Percentiles rank a stretch among this genome's conserved stretches.
phyloP scores from a whole-genome alignment of 2,113 vertebrate genomes.

The Scalopus aquaticus region DNA sequence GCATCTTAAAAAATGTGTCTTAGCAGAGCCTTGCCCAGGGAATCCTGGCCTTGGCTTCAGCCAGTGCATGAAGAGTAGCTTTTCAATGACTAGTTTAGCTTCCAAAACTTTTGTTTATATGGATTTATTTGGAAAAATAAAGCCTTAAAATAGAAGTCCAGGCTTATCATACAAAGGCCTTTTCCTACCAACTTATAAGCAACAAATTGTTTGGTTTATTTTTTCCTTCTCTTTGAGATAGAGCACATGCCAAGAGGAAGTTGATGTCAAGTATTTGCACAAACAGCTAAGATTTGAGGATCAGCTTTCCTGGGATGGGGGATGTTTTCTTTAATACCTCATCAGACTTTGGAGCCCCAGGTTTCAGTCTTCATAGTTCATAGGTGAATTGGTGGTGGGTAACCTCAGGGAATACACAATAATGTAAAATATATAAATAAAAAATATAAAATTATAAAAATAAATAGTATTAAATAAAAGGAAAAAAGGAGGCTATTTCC shows the following conservation, averaged over 20 bases:
- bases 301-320: not conserved
- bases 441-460: too few species aligned
- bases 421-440: too few species aligned
- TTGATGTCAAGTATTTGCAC: constrained; percentile 63
- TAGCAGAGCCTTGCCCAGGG: not conserved
- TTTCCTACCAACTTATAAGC: constrained; percentile 71
- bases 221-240: constrained; percentile 70
- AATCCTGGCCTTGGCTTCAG: not conserved
- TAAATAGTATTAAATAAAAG: too few species aligned
- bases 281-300: constrained; percentile 50
- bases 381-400: too few species aligned
- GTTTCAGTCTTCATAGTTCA: not conserved
- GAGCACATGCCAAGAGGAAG: constrained; percentile 64
- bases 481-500: not conserved
- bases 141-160: constrained; percentile 76
- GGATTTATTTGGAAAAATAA: constrained; percentile 75
- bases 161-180: constrained; percentile 72
- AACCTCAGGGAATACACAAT: too few species aligned
- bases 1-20: not conserved
- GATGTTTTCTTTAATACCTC: not conserved
- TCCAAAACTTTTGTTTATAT: constrained; percentile 66
- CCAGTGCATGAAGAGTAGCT: not conserved
- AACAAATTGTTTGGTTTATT: constrained; percentile 66
- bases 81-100: not conserved
- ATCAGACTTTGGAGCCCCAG: not conserved